These are phyloP conservation scores for Diarsia rubi DNA, from an alignment of 2,888 invertebrate species.

Conservation along the genomic window DNA sequence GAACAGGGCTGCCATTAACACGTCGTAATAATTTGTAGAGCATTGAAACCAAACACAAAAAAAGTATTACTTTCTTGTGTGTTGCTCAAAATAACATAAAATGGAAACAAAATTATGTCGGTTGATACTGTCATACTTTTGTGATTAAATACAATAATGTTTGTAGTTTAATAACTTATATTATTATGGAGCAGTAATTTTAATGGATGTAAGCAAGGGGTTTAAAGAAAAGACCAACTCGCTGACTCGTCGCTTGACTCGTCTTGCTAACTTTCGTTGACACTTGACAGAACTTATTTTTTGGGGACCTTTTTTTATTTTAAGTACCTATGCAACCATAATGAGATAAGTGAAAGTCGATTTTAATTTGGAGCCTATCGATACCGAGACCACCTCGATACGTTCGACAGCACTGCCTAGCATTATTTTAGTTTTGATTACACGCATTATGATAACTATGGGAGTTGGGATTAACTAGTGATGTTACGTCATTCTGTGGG, in stretches of 20 bases:
- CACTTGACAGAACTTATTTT: not conserved
- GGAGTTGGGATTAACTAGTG: slow-evolving; percentile 54
- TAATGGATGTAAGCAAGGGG: not conserved
- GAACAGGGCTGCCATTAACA: slow-evolving; percentile 49
- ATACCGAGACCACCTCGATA: slow-evolving; percentile 38
- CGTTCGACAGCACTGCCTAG: slow-evolving; percentile 64
- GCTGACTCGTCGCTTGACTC: no score
- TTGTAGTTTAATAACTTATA: not conserved
- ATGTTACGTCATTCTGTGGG: slow-evolving; percentile 61
- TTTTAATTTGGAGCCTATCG: slow-evolving; percentile 60
- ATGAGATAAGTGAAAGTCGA: slow-evolving; percentile 35
- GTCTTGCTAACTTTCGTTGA: not conserved
- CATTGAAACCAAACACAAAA: slow-evolving; percentile 4
- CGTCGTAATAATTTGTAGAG: slow-evolving; percentile 23
- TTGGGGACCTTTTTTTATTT: not conserved
- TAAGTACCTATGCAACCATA: slow-evolving; percentile 15
- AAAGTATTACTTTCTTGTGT: not conserved
- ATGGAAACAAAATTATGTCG: not conserved
- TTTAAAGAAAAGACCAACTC: not conserved
- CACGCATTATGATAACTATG: slow-evolving; percentile 75
- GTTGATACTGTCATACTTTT: not conserved
- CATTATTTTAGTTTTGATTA: slow-evolving; percentile 72
- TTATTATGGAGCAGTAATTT: not conserved
- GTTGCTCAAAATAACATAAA: not conserved
- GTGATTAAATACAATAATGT: not conserved